Evolutionary conservation across 1,140 invertebrate genomes (phyloP), one percentile per base, ranked within the genome.

Genomic region (Tetragnatha versicolor): DNA sequence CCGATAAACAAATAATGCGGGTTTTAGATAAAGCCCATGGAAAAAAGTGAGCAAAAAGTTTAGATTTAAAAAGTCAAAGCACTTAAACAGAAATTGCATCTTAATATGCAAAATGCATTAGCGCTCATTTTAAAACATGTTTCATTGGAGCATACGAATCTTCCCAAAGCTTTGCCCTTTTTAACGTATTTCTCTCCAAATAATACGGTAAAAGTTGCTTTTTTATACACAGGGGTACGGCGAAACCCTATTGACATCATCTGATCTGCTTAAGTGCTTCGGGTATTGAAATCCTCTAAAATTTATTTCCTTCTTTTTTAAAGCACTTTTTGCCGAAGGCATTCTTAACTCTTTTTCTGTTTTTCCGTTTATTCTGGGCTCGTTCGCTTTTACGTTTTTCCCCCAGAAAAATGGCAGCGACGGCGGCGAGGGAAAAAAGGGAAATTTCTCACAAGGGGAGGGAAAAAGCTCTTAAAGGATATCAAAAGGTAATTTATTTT

Each of bases 221-320:
- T n/a, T n/a, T n/a, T n/a, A n/a, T n/a, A n/a, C n/a, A 47, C 42
- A 47, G 12, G 42, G 12, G 20, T 35, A 33, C 17, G 9, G 14
- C 35, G 20, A 61, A 61, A 61, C 58, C 20, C 12, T 12, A 42
- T 65, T 65, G 33, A 65, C 61, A 42, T 42, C 35, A 37, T 25
- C 6, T 65, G 35, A 65, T 39, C 61, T 20, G 7, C 7, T 29
- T 42, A 42, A 65, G 37, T 65, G 61, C 61, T 42, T 29, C 12
- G 61, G 61, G 33, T 65, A 65, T 65, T 65, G 35, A 65, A 65
- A 42, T 22, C n/a, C 3, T n/a, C 22, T 65, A 42, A 39, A 65
- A 65, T 39, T n/a, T 65, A 47, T 47, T 47, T 47, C 42, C 12
- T 47, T 47, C 20, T 47, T 47, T 17, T 47, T 47, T 20, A 29